phyloP scores from a whole-genome alignment of 2,888 invertebrate genomes.

The Coecobrya sp. region DNA sequence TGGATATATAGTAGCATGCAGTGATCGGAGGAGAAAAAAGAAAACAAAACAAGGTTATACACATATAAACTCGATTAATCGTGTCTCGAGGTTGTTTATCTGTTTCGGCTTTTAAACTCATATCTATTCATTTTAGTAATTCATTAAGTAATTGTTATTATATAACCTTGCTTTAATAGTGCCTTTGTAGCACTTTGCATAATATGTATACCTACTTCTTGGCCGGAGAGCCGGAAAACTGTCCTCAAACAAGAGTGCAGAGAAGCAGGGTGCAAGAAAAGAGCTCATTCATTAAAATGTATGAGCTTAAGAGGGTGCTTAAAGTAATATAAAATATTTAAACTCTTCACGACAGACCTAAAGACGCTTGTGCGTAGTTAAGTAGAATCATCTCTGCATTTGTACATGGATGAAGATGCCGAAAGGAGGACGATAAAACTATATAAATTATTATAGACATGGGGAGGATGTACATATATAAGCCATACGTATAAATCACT shows the following conservation, averaged over 20 bases:
- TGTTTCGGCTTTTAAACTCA: too few relatives aligned
- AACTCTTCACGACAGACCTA: background rate
- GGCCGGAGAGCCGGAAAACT: background rate
- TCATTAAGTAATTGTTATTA: too few relatives aligned
- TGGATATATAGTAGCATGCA: background rate
- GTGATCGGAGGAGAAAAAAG: background rate
- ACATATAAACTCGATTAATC: too few relatives aligned
- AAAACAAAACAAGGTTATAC: background rate
- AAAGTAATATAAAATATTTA: constrained; percentile 4
- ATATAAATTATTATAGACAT: constrained; percentile 1
- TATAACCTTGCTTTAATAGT: background rate
- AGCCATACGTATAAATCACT: background rate
- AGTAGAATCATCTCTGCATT: background rate
- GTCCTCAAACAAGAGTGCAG: background rate
- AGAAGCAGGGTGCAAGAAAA: background rate
- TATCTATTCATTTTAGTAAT: too few relatives aligned
- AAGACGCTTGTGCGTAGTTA: background rate
- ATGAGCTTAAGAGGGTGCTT: constrained; percentile 3
- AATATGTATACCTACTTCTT: background rate
- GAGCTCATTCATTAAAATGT: constrained; percentile 19
- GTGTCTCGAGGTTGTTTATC: too few relatives aligned
- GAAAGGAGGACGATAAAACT: background rate
- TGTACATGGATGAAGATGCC: background rate
- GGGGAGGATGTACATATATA: background rate
- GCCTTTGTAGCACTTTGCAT: background rate